phyloP scores from a whole-genome alignment of 1,140 invertebrate species.

The Galleria mellonella region DNA sequence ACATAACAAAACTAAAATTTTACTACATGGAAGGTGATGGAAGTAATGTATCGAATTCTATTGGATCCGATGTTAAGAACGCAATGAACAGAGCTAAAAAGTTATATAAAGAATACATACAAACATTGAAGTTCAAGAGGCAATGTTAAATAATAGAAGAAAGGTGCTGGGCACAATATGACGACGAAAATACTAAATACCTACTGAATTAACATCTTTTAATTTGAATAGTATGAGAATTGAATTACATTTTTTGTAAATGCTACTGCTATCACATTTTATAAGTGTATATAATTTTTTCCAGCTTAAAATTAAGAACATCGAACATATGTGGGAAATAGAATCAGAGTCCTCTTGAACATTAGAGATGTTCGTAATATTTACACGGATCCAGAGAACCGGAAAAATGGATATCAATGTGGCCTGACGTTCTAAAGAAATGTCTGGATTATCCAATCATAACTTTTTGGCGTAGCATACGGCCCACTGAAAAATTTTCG shows the following conservation, averaged over 20 bases:
- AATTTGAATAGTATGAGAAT: too few species aligned
- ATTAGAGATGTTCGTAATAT: constrained; percentile 77
- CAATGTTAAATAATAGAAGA: constrained; percentile 39
- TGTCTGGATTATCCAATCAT: constrained; percentile 75
- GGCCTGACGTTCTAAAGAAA: constrained; percentile 73
- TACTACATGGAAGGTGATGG: constrained; percentile 87
- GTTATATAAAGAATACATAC: constrained; percentile 76
- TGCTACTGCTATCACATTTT: too few species aligned
- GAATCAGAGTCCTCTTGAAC: constrained; percentile 72
- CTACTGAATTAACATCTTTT: too few species aligned
- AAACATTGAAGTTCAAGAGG: constrained; percentile 75
- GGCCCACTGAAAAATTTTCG: constrained; percentile 72
- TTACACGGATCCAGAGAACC: constrained; percentile 75
- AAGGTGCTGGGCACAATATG: too few species aligned
- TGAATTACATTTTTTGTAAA: too few species aligned
- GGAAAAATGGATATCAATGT: constrained; percentile 74
- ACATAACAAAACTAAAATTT: constrained; percentile 81
- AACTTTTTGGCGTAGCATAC: constrained; percentile 74
- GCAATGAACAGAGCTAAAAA: constrained; percentile 79
- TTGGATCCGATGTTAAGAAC: constrained; percentile 80
- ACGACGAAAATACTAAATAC: too few species aligned
- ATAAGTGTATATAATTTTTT: too few species aligned
- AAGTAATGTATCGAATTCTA: constrained; percentile 76
- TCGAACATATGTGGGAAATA: constrained; percentile 78
- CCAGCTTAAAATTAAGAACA: constrained; percentile 75